Conservation (phyloP, 64 coral and sea anemone genomes). For the Actinia equina region DNA sequence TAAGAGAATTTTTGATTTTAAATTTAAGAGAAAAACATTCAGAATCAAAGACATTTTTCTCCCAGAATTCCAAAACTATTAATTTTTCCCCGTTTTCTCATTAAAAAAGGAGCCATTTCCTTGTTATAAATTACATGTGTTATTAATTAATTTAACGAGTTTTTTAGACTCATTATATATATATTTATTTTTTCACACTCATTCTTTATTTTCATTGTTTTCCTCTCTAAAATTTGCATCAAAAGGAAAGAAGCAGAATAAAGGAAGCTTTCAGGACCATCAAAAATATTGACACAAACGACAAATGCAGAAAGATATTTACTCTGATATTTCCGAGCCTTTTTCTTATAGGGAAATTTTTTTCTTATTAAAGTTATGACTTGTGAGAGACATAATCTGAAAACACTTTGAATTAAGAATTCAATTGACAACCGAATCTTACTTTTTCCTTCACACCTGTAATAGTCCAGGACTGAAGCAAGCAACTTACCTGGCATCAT, state of each 20-base stretch:
- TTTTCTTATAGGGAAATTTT: too few relatives aligned
- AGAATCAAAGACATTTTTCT: too few relatives aligned
- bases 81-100: background rate
- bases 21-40: too few relatives aligned
- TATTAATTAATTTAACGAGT: constrained; percentile 4
- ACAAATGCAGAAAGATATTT: background rate
- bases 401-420: background rate
- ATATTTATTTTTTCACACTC: background rate
- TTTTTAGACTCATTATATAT: background rate
- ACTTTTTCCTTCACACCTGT: background rate
- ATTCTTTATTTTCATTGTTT: background rate
- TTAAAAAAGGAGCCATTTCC: background rate
- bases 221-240: background rate
- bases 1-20: too few relatives aligned
- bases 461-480: background rate
- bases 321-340: too few relatives aligned
- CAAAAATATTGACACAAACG: background rate
- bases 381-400: background rate
- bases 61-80: background rate
- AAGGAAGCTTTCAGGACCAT: background rate
- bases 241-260: background rate
- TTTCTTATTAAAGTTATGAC: background rate
- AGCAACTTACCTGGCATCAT: background rate
- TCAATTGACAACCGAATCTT: background rate
- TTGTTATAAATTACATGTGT: background rate